These are phyloP conservation scores for Phodopus roborovskii DNA, from an alignment of 2,113 vertebrate genomes.

Conservation along the genomic window DNA sequence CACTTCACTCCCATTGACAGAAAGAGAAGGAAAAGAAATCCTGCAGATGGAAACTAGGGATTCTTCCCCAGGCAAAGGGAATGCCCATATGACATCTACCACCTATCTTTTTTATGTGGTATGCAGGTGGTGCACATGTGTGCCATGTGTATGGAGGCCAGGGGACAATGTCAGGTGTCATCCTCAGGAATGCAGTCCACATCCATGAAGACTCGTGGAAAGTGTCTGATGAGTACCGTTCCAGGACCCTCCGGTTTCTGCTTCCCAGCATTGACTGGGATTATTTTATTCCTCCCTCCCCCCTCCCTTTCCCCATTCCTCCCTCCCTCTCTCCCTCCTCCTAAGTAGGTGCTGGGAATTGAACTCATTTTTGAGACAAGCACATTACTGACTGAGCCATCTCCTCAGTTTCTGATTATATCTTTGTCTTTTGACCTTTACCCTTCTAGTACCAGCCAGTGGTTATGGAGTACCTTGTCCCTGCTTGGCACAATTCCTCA, in stretches of 20 bases:
- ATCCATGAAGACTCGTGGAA: neutral
- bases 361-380: neutral
- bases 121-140: neutral
- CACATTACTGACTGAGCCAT: neutral
- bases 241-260: neutral
- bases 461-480: neutral
- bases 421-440: neutral
- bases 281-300: no score
- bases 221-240: neutral
- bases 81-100: neutral
- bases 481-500: neutral
- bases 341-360: neutral
- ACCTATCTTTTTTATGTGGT: neutral
- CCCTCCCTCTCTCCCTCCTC: accelerated
- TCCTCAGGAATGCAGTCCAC: neutral
- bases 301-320: no score
- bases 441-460: no score
- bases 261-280: no score
- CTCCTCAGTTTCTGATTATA: neutral
- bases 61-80: neutral
- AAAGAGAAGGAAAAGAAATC: neutral
- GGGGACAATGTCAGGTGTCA: neutral
- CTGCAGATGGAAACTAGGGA: neutral
- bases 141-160: neutral
- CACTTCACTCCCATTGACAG: neutral